phyloP scores from a whole-genome alignment of 2,888 invertebrate genomes.

The Sussaba pulchella region DNA sequence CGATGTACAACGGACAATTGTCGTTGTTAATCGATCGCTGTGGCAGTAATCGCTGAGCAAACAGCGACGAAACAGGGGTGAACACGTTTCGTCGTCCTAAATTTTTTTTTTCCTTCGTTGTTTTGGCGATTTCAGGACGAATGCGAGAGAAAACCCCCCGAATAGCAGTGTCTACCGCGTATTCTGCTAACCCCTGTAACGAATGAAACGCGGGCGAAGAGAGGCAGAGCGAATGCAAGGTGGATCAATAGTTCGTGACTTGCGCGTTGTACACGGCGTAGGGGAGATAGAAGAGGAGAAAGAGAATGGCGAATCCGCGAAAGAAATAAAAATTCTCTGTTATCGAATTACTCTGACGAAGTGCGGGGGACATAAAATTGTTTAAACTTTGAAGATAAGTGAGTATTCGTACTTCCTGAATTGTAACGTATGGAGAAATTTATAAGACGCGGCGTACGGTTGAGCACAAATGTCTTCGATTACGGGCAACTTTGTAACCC shows the following conservation, averaged over 20 bases:
- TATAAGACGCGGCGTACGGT: constrained; percentile 3
- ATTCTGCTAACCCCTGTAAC: constrained; percentile 53
- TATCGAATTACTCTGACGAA: too few relatives aligned
- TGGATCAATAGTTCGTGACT: constrained; percentile 71
- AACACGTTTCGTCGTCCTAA: background rate
- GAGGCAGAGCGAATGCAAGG: constrained; percentile 48
- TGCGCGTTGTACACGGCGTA: constrained; percentile 64
- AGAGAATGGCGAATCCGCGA: constrained; percentile 22
- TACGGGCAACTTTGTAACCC: constrained; percentile 22
- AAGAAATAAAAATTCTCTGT: too few relatives aligned
- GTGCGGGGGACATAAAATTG: background rate
- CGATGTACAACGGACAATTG: background rate
- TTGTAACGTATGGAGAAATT: constrained; percentile 30
- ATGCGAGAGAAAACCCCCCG: constrained; percentile 18
- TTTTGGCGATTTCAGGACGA: constrained; percentile 20
- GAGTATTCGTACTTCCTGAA: background rate
- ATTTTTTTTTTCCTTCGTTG: background rate
- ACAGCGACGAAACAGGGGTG: constrained; percentile 10
- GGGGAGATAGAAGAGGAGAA: constrained; percentile 24
- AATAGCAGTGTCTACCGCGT: too few relatives aligned
- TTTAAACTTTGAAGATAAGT: background rate
- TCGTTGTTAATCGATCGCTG: constrained; percentile 18
- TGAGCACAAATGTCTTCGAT: constrained; percentile 7
- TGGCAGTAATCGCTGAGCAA: constrained; percentile 6
- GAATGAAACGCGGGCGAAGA: constrained; percentile 32